These are phyloP conservation scores for Ispidina lecontei DNA, from an alignment of 2,797 vertebrate species.

Conservation along the genomic window DNA sequence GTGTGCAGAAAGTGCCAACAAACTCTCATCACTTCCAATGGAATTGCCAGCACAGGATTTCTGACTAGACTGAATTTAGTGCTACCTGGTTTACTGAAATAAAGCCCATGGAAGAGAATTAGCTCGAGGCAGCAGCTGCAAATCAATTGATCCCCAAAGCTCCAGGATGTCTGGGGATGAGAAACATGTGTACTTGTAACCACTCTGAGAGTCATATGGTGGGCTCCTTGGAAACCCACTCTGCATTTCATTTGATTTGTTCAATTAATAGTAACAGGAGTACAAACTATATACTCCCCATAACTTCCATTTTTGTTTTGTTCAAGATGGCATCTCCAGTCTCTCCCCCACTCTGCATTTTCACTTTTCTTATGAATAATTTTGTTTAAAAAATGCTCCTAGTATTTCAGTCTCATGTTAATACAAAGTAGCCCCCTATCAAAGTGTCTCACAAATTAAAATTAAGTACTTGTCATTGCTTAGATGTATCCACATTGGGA, in stretches of 20 bases:
- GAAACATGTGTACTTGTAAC: not conserved
- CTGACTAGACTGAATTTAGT: constrained; percentile 7
- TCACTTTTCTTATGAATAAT: not conserved
- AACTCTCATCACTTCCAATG: not conserved
- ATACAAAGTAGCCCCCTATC: not conserved
- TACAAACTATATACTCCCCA: not conserved
- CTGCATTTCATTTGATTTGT: not conserved
- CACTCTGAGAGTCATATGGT: not conserved
- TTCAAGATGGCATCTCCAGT: not conserved
- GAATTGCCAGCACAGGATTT: constrained; percentile 4
- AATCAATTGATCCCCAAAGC: constrained; percentile 14
- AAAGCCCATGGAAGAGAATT: constrained; percentile 17
- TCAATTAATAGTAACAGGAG: not conserved
- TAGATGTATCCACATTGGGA: not conserved
- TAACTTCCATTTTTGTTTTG: not conserved
- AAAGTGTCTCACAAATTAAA: not conserved
- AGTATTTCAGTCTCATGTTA: not conserved
- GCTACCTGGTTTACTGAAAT: not conserved
- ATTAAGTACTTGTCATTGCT: not conserved
- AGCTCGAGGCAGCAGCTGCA: not conserved
- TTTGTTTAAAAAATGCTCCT: not conserved
- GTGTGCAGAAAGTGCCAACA: not conserved
- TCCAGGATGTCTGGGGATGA: not conserved
- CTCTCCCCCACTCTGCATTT: not conserved
- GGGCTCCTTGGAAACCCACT: not conserved